phyloP scores from a whole-genome alignment of 2,797 vertebrate species.

The Novumbra hubbsi region DNA sequence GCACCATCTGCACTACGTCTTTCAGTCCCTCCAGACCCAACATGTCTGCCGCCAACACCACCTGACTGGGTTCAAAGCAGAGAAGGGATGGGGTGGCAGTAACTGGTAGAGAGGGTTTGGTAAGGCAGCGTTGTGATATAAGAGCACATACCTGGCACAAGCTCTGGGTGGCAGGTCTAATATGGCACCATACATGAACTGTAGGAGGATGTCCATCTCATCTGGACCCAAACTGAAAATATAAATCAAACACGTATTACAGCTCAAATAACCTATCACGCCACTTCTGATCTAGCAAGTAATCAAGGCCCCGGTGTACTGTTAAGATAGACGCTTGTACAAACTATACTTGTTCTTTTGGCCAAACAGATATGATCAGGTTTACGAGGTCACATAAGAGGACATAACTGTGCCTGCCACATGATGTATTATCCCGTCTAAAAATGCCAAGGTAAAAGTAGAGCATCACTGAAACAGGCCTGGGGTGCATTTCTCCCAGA shows the following conservation, averaged over 20 bases:
- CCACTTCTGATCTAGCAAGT: background rate
- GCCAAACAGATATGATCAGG: background rate
- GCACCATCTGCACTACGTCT: slow-evolving; percentile 86
- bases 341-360: background rate
- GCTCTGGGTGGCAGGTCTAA: slow-evolving; percentile 84
- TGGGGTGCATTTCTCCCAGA: slow-evolving; percentile 21
- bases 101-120: background rate
- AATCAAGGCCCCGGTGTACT: background rate
- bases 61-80: slow-evolving; percentile 69
- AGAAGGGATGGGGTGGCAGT: background rate
- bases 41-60: slow-evolving; percentile 85
- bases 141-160: slow-evolving; percentile 79
- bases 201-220: slow-evolving; percentile 87
- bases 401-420: background rate
- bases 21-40: slow-evolving; percentile 90
- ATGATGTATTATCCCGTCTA: background rate
- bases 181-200: slow-evolving; percentile 92
- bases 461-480: slow-evolving; percentile 15
- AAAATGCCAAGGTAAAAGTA: background rate
- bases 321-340: background rate
- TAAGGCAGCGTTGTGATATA: background rate
- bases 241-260: background rate
- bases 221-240: slow-evolving; percentile 79
- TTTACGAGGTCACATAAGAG: background rate
- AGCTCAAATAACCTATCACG: background rate